Conservation (phyloP, 2,888 invertebrate species). For the Plagiodera versicolora region DNA sequence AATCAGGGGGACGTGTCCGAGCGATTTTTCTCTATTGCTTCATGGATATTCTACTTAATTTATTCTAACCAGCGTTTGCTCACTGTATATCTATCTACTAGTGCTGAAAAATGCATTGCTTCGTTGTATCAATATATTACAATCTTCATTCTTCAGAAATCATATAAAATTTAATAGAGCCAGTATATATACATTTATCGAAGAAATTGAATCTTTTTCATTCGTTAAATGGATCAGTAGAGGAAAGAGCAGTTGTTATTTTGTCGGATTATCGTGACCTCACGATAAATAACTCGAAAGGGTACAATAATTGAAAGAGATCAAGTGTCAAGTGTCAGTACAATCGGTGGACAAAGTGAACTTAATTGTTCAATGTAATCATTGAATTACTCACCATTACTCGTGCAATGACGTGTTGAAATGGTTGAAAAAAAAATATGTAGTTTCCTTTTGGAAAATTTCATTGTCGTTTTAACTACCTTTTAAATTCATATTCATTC, state of each 20-base stretch:
- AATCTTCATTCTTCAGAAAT: too few species aligned
- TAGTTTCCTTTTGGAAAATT: too few species aligned
- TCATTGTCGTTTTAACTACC: too few species aligned
- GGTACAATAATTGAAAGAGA: constrained; percentile 34
- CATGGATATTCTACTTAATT: too few species aligned
- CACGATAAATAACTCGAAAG: constrained; percentile 15
- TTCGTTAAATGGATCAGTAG: neutral
- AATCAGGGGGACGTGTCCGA: too few species aligned
- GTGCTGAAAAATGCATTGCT: too few species aligned
- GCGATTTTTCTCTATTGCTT: too few species aligned
- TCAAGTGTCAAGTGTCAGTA: constrained; percentile 36
- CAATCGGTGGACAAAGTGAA: constrained; percentile 20
- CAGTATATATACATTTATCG: neutral
- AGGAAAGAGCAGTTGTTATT: constrained; percentile 11
- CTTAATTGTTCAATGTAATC: constrained; percentile 18
- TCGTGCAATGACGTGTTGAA: neutral
- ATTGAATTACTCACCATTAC: constrained; percentile 19
- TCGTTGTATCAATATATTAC: too few species aligned
- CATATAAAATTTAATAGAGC: neutral
- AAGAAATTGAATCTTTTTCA: neutral
- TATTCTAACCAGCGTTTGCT: too few species aligned
- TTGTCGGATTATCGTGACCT: constrained; percentile 13
- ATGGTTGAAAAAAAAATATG: too few species aligned
- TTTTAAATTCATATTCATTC: too few species aligned
- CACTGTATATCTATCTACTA: too few species aligned